phyloP scores from a whole-genome alignment of 2,113 vertebrate species.

The Phocoena phocoena region DNA sequence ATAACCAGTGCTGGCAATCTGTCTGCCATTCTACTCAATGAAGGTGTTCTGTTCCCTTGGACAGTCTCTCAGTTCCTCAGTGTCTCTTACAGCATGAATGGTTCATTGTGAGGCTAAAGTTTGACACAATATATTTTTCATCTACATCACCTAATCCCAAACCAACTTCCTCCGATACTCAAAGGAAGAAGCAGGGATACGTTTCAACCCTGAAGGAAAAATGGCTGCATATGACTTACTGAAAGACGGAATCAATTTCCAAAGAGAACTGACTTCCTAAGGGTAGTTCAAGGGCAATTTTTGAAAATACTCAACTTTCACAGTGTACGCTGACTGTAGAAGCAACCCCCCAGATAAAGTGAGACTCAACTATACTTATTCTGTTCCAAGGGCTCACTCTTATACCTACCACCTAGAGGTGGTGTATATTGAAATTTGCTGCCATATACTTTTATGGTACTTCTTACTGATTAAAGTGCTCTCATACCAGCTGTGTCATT shows the following conservation, averaged over 20 bases:
- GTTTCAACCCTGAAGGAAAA: not conserved
- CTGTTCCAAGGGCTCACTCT: not conserved
- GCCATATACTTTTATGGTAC: not conserved
- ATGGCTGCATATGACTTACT: not conserved
- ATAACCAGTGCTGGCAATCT: not conserved
- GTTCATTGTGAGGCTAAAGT: not conserved
- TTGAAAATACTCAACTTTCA: not conserved
- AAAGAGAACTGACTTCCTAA: not conserved
- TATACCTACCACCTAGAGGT: not conserved
- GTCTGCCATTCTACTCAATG: not conserved
- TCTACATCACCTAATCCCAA: not conserved
- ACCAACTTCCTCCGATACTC: not conserved
- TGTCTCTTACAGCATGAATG: not conserved
- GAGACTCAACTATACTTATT: not conserved
- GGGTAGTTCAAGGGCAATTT: not conserved
- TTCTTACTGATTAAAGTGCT: not conserved
- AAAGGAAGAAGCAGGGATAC: not conserved
- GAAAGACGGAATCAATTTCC: not conserved
- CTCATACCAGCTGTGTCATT: not conserved
- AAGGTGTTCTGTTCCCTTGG: not conserved
- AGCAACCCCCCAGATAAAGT: not conserved
- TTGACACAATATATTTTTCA: not conserved
- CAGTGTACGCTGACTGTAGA: not conserved
- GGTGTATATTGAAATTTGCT: not conserved
- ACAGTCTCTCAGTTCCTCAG: not conserved